Conservation (phyloP, 2,888 invertebrate species). For the Eupsilia transversa region DNA sequence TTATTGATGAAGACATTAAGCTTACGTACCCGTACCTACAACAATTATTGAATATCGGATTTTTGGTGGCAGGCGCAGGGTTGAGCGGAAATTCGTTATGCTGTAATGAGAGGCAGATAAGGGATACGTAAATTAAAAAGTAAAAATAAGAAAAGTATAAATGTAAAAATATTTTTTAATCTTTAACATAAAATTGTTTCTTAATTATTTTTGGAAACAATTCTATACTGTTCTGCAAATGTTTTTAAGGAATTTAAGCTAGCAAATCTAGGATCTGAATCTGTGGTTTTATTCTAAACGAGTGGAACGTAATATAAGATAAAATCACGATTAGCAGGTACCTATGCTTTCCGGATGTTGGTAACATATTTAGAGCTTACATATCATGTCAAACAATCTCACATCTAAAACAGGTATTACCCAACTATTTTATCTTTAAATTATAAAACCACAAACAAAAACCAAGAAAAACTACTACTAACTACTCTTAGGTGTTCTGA, state of each 20-base stretch:
- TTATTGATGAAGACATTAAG: conserved; percentile 91
- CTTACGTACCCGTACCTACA: conserved; percentile 79
- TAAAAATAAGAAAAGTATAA: neutral
- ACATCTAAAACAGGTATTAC: conserved; percentile 28
- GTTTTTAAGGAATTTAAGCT: neutral
- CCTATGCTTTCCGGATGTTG: conserved; percentile 45
- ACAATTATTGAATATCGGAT: conserved; percentile 80
- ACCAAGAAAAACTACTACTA: neutral
- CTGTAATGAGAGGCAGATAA: conserved; percentile 25
- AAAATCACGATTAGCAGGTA: conserved; percentile 27
- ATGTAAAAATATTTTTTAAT: neutral
- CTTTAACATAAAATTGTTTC: too few species aligned
- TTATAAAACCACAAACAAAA: neutral
- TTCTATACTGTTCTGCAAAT: neutral
- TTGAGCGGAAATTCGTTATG: conserved; percentile 43
- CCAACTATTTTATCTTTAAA: neutral
- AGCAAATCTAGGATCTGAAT: neutral
- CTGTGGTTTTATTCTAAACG: conserved; percentile 20
- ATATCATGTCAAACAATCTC: conserved; percentile 48
- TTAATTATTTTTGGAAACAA: too few species aligned
- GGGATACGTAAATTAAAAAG: conserved; percentile 7
- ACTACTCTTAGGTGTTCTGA: neutral
- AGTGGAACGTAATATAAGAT: conserved; percentile 37
- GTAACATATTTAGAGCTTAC: conserved; percentile 43
- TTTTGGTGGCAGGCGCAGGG: conserved; percentile 71